phyloP scores from a whole-genome alignment of 2,797 vertebrate species.

The Sebastes ruberrimus region DNA sequence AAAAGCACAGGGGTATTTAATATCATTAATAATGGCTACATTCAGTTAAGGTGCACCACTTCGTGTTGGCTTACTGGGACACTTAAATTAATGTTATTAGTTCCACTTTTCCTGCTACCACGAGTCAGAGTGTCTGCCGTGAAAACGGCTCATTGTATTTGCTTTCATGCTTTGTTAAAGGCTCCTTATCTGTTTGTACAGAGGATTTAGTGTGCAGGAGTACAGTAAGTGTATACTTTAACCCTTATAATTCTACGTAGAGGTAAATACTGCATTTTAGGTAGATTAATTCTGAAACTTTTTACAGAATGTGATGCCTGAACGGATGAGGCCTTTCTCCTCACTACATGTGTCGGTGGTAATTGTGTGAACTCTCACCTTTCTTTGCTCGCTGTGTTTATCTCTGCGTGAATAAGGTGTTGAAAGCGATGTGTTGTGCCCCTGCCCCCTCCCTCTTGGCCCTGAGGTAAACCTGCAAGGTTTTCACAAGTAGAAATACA shows the following conservation, averaged over 20 bases:
- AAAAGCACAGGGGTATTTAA: not conserved
- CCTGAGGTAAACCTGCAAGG: not conserved
- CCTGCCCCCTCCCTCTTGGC: not conserved
- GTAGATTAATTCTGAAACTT: not conserved
- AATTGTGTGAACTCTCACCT: slow-evolving; percentile 24
- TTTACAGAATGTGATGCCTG: not conserved
- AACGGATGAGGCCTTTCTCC: not conserved
- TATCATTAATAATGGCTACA: not conserved
- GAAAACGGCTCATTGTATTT: slow-evolving; percentile 16
- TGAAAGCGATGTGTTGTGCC: not conserved
- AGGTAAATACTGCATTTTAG: not conserved
- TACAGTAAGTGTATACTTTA: not conserved
- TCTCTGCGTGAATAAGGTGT: not conserved
- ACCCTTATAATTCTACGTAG: no score
- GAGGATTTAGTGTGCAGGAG: not conserved
- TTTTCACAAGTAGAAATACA: not conserved
- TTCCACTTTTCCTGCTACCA: slow-evolving; percentile 12
- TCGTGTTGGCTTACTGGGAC: not conserved
- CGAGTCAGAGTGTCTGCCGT: not conserved
- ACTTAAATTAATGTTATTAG: slow-evolving; percentile 11
- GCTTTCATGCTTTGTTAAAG: slow-evolving; percentile 28
- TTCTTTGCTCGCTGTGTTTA: not conserved
- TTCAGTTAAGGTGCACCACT: not conserved
- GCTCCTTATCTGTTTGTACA: slow-evolving; percentile 2
- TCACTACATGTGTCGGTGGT: not conserved